Conservation (phyloP, 1,140 invertebrate species). For the Goniozus legneri region DNA sequence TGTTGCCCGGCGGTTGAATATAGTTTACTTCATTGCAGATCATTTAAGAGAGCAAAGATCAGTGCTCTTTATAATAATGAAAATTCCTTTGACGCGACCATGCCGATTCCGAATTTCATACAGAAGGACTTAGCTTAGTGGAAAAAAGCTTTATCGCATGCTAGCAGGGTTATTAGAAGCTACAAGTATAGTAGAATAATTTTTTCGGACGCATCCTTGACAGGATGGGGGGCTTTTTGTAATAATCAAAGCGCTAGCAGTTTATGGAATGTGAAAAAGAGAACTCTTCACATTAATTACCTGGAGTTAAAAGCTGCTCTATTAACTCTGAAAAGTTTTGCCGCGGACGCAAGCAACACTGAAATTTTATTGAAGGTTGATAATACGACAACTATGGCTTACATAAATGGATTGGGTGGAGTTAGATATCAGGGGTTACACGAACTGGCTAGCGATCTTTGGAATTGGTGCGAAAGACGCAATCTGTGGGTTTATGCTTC, state of each 20-base stretch:
- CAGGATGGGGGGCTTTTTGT: not conserved
- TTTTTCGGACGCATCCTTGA: not conserved
- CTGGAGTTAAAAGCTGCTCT: not conserved
- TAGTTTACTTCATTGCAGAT: not conserved
- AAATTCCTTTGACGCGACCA: not conserved
- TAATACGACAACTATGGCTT: not conserved
- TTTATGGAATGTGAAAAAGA: not conserved
- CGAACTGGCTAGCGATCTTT: not conserved
- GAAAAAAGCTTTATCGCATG: not conserved
- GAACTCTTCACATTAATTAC: not conserved
- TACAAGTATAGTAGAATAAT: not conserved
- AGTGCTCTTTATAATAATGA: not conserved
- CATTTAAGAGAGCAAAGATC: not conserved
- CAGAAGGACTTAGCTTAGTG: not conserved
- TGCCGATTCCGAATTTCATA: not conserved
- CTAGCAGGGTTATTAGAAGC: not conserved
- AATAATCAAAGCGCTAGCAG: not conserved
- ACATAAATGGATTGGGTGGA: constrained; percentile 1
- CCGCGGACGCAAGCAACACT: not conserved
- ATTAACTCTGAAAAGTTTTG: not conserved
- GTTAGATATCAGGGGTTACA: not conserved
- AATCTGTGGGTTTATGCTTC: not conserved
- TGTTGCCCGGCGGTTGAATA: not conserved
- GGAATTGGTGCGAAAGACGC: not conserved
- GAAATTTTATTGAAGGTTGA: not conserved